Evolutionary conservation across 2,113 vertebrate genomes (phyloP).

Genomic region (cat (Felis catus)): DNA sequence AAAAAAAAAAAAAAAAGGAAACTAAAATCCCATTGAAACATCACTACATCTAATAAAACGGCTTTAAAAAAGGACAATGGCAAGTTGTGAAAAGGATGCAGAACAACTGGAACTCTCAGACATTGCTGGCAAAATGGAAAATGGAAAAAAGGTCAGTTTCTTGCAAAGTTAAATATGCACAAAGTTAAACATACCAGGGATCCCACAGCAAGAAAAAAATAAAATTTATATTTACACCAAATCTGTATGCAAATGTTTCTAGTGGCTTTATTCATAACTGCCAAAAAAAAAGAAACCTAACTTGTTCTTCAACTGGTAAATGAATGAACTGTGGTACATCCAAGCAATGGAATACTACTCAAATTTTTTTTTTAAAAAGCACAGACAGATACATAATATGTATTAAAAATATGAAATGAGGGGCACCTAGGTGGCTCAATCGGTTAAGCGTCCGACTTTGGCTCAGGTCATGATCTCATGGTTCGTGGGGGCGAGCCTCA

Average conservation of each 20-base stretch:
- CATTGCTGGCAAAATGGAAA: background rate
- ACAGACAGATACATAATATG: background rate
- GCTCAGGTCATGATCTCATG: too few species aligned
- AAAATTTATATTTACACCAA: background rate
- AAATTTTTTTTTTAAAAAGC: background rate
- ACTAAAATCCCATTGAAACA: background rate
- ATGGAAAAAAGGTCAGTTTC: background rate
- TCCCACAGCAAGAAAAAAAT: background rate
- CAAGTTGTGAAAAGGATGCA: background rate
- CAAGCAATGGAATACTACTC: background rate
- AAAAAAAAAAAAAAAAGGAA: background rate
- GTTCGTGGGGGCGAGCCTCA: too few species aligned
- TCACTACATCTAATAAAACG: background rate
- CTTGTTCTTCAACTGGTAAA: background rate
- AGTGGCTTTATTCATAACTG: background rate
- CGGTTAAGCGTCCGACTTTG: too few species aligned
- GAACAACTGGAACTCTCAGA: background rate
- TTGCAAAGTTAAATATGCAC: background rate
- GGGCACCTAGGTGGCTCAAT: too few species aligned
- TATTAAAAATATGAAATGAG: background rate
- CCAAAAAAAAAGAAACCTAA: background rate
- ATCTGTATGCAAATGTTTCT: background rate
- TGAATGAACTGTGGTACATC: background rate
- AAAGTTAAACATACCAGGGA: background rate
- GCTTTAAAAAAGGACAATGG: background rate